Evolutionary conservation across 2,797 vertebrate genomes (phyloP).

Genomic region (Paedocypris micromegethes): DNA sequence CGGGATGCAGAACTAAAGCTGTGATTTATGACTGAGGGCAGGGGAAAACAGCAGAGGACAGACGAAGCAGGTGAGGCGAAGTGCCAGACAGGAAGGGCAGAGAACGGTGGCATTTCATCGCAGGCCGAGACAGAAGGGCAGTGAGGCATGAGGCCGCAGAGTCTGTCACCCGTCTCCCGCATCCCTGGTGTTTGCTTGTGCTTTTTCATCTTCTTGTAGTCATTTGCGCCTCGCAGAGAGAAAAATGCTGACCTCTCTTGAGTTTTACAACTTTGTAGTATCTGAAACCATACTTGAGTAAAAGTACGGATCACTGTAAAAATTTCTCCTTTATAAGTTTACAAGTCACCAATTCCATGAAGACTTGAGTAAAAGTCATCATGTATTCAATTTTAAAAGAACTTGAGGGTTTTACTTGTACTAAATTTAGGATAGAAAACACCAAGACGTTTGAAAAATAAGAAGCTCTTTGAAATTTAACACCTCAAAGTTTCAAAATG

Average conservation of each 20-base stretch:
- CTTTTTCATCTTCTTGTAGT: slow-evolving; percentile 15
- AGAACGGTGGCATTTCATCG: slow-evolving; percentile 27
- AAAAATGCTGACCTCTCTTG: slow-evolving; percentile 2
- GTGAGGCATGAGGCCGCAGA: slow-evolving; percentile 26
- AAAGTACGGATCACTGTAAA: too few relatives aligned
- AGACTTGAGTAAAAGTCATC: too few relatives aligned
- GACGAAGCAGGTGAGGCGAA: slow-evolving; percentile 26
- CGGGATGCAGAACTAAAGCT: slow-evolving; percentile 5
- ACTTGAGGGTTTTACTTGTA: too few relatives aligned
- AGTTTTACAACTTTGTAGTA: slow-evolving; percentile 1
- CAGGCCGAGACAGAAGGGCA: slow-evolving; percentile 34
- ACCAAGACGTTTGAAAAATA: too few relatives aligned
- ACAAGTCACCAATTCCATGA: too few relatives aligned
- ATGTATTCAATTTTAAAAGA: too few relatives aligned
- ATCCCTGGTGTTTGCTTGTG: slow-evolving; percentile 5
- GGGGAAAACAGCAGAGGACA: slow-evolving; percentile 29
- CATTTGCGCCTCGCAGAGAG: slow-evolving; percentile 25
- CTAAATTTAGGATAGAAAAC: too few relatives aligned
- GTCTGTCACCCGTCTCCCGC: slow-evolving; percentile 11
- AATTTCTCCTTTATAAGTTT: too few relatives aligned
- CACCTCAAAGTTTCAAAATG: too few relatives aligned
- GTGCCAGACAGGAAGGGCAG: slow-evolving; percentile 40
- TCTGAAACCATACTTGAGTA: neutral
- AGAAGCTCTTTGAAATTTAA: too few relatives aligned
- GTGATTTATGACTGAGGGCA: slow-evolving; percentile 37